Evolutionary conservation across 2,888 invertebrate genomes (phyloP).

Genomic region (Macaria notata): DNA sequence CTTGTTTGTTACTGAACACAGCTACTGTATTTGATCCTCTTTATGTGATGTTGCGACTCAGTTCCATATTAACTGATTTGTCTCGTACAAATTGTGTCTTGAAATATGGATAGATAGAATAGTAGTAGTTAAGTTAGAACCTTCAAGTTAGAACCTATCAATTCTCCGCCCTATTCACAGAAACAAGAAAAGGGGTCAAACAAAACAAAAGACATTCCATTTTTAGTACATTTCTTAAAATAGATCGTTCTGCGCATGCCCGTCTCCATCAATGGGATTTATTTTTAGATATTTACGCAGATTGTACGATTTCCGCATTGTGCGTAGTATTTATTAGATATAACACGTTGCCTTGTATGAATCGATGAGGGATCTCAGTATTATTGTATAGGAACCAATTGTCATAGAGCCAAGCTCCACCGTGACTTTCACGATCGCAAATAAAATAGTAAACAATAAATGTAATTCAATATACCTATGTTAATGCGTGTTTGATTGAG

Average conservation of each 20-base stretch:
- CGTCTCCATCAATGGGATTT: constrained; percentile 43
- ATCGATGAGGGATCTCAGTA: constrained; percentile 3
- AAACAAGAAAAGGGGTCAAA: constrained; percentile 9
- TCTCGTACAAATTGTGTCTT: constrained; percentile 14
- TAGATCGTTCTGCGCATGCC: constrained; percentile 36
- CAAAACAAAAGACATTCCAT: constrained; percentile 12
- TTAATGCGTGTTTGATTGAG: constrained; percentile 8
- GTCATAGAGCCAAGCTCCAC: constrained; percentile 14
- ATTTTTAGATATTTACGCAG: constrained; percentile 35
- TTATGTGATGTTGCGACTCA: background rate
- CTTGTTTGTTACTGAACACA: too few species aligned
- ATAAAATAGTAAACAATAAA: constrained; percentile 11
- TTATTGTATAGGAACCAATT: constrained; percentile 4
- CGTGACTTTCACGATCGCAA: constrained; percentile 1
- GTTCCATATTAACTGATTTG: constrained; percentile 7
- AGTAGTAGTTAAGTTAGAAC: background rate
- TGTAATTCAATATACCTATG: background rate
- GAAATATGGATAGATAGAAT: constrained; percentile 1
- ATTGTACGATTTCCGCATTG: constrained; percentile 20
- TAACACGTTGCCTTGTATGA: background rate
- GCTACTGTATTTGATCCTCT: too few species aligned
- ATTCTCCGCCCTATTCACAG: constrained; percentile 16
- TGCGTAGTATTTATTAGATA: background rate
- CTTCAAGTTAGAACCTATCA: background rate
- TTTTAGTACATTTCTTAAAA: constrained; percentile 34